phyloP scores from a whole-genome alignment of 2,113 vertebrate species.

The Acinonyx jubatus region DNA sequence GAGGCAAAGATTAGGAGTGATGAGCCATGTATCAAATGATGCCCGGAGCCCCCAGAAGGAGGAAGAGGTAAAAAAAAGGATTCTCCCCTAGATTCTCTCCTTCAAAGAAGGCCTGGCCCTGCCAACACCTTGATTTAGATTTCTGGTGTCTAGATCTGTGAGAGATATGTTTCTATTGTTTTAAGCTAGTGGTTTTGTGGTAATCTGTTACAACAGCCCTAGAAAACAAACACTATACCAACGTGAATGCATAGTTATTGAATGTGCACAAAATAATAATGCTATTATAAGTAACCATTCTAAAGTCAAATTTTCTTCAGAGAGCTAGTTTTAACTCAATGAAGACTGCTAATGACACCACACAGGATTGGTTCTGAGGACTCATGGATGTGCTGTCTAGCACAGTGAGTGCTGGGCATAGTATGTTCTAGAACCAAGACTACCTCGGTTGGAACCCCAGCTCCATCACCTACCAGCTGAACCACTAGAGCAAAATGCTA shows the following conservation, averaged over 20 bases:
- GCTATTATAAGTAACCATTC: background rate
- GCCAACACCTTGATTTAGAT: background rate
- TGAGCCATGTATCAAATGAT: background rate
- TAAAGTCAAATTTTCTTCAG: background rate
- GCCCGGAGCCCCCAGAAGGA: background rate
- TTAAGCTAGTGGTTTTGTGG: background rate
- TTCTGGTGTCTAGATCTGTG: background rate
- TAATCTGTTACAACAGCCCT: background rate
- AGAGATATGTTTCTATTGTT: background rate
- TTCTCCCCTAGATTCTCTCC: background rate
- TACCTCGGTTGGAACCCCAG: background rate
- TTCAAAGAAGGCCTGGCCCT: background rate
- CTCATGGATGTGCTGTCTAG: fast-evolving
- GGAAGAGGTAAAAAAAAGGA: background rate
- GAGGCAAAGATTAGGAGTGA: background rate
- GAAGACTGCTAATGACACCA: background rate
- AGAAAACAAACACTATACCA: background rate
- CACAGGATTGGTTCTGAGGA: background rate
- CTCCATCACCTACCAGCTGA: background rate
- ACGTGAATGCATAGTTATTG: background rate
- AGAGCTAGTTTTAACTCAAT: background rate
- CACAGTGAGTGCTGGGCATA: fast-evolving
- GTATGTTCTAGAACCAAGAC: background rate
- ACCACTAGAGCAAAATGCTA: background rate
- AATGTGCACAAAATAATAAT: background rate